Conservation (phyloP, 2,888 invertebrate species). For the Aphodius granarius region DNA sequence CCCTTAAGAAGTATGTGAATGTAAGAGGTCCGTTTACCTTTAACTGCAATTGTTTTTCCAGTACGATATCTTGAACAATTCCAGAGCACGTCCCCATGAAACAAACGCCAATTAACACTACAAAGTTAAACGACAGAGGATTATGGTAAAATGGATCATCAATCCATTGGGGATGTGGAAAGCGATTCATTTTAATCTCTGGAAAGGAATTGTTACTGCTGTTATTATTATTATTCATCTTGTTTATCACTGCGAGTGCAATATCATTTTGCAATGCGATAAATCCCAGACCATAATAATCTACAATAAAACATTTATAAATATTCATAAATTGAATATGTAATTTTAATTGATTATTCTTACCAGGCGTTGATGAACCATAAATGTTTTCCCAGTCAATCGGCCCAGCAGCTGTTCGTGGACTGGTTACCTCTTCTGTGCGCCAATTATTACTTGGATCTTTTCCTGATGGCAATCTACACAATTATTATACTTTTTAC, state of each 20-base stretch:
- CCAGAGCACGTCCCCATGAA: constrained; percentile 84
- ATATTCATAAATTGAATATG: background rate
- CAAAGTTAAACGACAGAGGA: constrained; percentile 68
- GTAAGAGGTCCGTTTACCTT: too few species aligned
- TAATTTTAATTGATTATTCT: background rate
- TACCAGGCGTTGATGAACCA: constrained; percentile 33
- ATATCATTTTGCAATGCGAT: constrained; percentile 62
- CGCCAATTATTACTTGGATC: background rate
- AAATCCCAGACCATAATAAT: constrained; percentile 67
- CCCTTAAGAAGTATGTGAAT: too few species aligned
- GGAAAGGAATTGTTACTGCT: constrained; percentile 38
- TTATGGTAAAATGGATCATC: constrained; percentile 68
- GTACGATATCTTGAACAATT: constrained; percentile 71
- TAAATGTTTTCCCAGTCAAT: constrained; percentile 27
- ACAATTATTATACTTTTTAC: too few species aligned
- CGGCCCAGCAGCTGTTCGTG: constrained; percentile 37
- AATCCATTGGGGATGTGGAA: constrained; percentile 73
- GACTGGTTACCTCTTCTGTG: background rate
- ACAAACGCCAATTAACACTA: constrained; percentile 76
- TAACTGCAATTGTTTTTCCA: constrained; percentile 75
- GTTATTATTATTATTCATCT: background rate
- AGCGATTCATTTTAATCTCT: constrained; percentile 61
- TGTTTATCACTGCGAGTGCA: constrained; percentile 34
- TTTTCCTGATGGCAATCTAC: background rate
- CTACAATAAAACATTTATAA: constrained; percentile 53